These are phyloP conservation scores for Pelodytes ibericus DNA, from an alignment of 2,797 vertebrate genomes.

Conservation along the genomic window DNA sequence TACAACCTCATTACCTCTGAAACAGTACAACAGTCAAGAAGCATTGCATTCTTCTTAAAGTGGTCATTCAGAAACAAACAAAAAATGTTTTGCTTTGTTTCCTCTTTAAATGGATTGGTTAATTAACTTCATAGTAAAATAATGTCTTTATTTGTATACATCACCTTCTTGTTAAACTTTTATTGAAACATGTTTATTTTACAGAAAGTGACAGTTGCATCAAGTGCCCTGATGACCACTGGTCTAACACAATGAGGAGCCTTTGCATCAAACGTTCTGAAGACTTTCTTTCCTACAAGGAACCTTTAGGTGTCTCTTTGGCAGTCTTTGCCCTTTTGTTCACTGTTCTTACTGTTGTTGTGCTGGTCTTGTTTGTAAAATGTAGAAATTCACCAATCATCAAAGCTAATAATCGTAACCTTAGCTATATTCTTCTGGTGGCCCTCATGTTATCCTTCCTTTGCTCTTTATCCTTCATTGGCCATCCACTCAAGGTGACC, in stretches of 20 bases:
- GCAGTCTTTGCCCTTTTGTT: slow-evolving; percentile 2
- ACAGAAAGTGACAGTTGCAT: slow-evolving; percentile 68
- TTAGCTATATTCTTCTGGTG: slow-evolving; percentile 35
- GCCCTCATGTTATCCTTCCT: slow-evolving; percentile 34
- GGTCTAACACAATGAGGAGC: slow-evolving; percentile 67
- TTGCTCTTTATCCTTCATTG: slow-evolving; percentile 35
- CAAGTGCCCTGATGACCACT: slow-evolving; percentile 70
- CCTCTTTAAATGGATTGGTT: too few species aligned
- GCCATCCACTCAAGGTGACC: slow-evolving; percentile 8
- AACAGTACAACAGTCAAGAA: too few species aligned
- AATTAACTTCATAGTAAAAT: too few species aligned
- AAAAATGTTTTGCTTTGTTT: too few species aligned
- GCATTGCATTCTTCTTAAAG: too few species aligned
- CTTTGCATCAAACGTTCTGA: slow-evolving; percentile 66
- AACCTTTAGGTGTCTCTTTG: slow-evolving; percentile 27
- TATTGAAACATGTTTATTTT: too few species aligned
- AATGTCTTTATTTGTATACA: too few species aligned
- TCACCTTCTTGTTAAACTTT: too few species aligned
- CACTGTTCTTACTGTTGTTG: not conserved
- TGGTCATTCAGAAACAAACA: too few species aligned
- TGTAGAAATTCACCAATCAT: slow-evolving; percentile 41
- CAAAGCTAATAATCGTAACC: slow-evolving; percentile 42
- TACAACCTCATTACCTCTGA: too few species aligned
- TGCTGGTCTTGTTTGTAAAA: slow-evolving; percentile 29
- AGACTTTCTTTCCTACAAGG: slow-evolving; percentile 36